phyloP scores from a whole-genome alignment of 2,797 vertebrate species.

The Gila robusta region DNA sequence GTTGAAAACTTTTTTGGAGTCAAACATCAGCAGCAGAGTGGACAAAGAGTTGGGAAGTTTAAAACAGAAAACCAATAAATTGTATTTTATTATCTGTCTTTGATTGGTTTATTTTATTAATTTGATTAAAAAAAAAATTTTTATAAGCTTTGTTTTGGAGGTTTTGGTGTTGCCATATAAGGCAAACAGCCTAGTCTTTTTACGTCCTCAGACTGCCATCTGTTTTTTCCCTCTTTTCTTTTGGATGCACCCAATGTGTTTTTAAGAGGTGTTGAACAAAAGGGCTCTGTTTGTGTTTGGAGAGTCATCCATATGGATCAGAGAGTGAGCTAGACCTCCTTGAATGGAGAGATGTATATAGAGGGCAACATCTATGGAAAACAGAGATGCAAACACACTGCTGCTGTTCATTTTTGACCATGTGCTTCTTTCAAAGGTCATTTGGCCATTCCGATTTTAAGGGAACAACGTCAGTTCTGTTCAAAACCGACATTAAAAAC shows the following conservation, averaged over 20 bases:
- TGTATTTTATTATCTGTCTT: neutral
- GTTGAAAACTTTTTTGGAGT: neutral
- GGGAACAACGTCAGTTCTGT: constrained; percentile 10
- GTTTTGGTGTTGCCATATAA: constrained; percentile 59
- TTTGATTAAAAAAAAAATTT: neutral
- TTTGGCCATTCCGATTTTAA: neutral
- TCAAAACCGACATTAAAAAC: neutral
- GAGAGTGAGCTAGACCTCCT: neutral
- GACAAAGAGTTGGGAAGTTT: neutral
- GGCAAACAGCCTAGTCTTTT: constrained; percentile 28
- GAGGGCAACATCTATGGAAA: constrained; percentile 26
- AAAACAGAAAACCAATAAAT: neutral
- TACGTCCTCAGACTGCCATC: constrained; percentile 37
- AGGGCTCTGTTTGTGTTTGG: constrained; percentile 42
- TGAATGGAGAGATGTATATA: constrained; percentile 38
- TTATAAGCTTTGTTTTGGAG: constrained; percentile 49
- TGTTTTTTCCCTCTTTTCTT: constrained; percentile 32
- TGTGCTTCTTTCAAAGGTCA: constrained; percentile 15
- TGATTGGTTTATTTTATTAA: neutral
- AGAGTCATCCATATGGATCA: constrained; percentile 48
- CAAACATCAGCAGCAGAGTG: neutral
- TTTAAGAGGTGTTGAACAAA: constrained; percentile 54
- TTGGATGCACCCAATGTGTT: constrained; percentile 39
- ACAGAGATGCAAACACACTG: constrained; percentile 4
- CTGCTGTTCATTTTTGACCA: neutral